Evolutionary conservation across 1,140 invertebrate species (phyloP), one percentile per base, ranked within the genome.

Genomic region (Ceratitis capitata): DNA sequence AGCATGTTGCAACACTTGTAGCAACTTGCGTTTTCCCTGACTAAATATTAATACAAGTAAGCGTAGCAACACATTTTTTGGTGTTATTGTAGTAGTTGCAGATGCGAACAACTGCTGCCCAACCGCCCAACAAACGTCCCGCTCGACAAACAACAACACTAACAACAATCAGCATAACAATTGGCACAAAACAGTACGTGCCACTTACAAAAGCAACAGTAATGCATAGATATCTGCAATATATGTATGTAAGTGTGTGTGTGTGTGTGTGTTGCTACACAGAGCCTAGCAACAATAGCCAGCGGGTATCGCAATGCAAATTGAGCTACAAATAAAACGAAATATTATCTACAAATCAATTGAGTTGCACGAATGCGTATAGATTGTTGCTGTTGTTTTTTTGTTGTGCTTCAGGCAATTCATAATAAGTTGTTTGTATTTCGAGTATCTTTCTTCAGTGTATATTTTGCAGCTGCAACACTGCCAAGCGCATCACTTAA

Each of bases 321-420:
- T 78, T 78, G 69, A 78, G 69, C 69, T n/a, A 32, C 69, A 78
- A 78, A 78, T 78, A 78, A 45, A 78, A 78, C 69, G 69, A 78
- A 78, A 45, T 78, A 78, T 45, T 45, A 78, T 78, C 69, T 47
- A 78, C 69, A 78, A 78, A 78, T 78, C 69, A 78, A 78, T 78
- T 78, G 69, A 78, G 69, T 78, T 78, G 69, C 69, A 78, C 69
- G 69, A 78, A 78, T 26, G 69, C 42, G 69, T 78, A 23, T n/a
- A 45, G n/a, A n/a, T n/a, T n/a, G n/a, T n/a, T n/a, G n/a, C n/a
- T n/a, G n/a, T n/a, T n/a, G n/a, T n/a, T n/a, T n/a, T n/a, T n/a
- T n/a, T n/a, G n/a, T 23, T 45, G 10, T 7, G 69, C 39, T 47
- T 23, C 39, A 10, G 16, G 69, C 39, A 10, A 47, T 14, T 10